Evolutionary conservation across 2,113 vertebrate species (phyloP).

Genomic region (Parotia lawesii): DNA sequence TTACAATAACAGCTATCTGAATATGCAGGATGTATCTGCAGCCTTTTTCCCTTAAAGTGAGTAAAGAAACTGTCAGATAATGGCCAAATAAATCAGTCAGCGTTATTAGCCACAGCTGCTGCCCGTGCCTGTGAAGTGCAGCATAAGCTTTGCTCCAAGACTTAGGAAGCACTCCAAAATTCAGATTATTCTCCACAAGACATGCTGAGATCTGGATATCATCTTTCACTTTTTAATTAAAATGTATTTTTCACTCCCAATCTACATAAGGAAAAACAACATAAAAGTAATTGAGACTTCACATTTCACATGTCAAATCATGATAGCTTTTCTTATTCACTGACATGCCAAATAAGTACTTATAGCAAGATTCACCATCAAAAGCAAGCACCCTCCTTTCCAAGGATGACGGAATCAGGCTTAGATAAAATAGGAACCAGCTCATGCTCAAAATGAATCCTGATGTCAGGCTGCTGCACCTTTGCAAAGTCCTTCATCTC

Average conservation of each 20-base stretch:
- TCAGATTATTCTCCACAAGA: not conserved
- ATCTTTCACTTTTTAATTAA: slow-evolving; percentile 58
- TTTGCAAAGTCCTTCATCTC: slow-evolving; percentile 56
- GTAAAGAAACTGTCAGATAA: slow-evolving; percentile 35
- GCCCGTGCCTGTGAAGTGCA: not conserved
- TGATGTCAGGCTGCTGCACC: slow-evolving; percentile 34
- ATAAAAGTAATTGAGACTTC: slow-evolving; percentile 65
- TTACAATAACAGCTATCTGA: not conserved
- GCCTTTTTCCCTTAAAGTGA: not conserved
- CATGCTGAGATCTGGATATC: slow-evolving; percentile 1
- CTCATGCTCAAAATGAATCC: slow-evolving; percentile 42
- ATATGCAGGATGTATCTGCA: not conserved
- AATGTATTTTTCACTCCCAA: slow-evolving; percentile 27
- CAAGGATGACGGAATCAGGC: slow-evolving; percentile 55
- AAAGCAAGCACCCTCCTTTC: slow-evolving; percentile 29
- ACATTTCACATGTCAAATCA: slow-evolving; percentile 41
- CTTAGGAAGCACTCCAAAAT: slow-evolving; percentile 7
- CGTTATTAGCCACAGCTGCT: not conserved
- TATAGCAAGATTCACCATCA: slow-evolving; percentile 46
- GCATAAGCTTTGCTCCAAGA: not conserved
- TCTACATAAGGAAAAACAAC: slow-evolving; percentile 46
- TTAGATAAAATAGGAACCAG: slow-evolving; percentile 51
- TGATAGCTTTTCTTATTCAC: slow-evolving; percentile 31
- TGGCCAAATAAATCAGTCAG: slow-evolving; percentile 27
- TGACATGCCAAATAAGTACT: slow-evolving; percentile 42